Evolutionary conservation across 2,113 vertebrate species (phyloP), one percentile per base, ranked within the genome.

Genomic region (Drymodes brunneopygia): DNA sequence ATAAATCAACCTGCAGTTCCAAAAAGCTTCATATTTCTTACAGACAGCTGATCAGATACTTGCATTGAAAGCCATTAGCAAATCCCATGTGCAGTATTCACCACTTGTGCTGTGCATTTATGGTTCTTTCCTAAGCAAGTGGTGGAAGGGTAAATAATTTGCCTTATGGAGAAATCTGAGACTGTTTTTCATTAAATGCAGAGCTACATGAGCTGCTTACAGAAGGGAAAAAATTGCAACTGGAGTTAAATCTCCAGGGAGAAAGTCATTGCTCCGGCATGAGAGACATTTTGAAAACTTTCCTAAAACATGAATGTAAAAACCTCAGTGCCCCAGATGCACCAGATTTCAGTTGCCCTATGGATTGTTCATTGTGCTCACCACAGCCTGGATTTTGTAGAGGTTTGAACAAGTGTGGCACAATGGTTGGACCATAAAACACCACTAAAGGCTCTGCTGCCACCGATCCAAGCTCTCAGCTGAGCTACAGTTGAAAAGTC

Each of bases 1-100:
- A 78, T 66, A 94, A 92, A 91, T 92, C 81, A 81, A 93, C 35
- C 13, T 60, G 40, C 56, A 45, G 48, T 47, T 92, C 54, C 71
- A 72, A 94, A 95, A 95, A 69, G 62, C 44, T 84, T 95, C 40
- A 40, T 90, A 88, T 94, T 92, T 91, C 90, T 92, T 84, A 45
- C 44, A 91, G 94, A 81, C 82, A 93, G 73, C 40, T 66, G 65
- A 81, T 84, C 66, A 83, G 88, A 81, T 81, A 71, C 47, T 81
- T 91, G 38, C 25, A 81, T 50, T 24, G 62, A 83, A 80, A 90
- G 56, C 45, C 35, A 90, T 94, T 93, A 95, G 36, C 33, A 93
- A 95, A 92, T 70, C 62, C 79, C 81, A 35, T 27, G 18, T 67
- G 65, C 7, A 10, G 23, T 44, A 67, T 77, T 86, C 80, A 87